A percentile compares a stretch with the other conserved stretches of the same genome.
These are phyloP conservation scores for Marisa cornuarietis DNA, from an alignment of 1,140 invertebrate species.

Conservation along the genomic window DNA sequence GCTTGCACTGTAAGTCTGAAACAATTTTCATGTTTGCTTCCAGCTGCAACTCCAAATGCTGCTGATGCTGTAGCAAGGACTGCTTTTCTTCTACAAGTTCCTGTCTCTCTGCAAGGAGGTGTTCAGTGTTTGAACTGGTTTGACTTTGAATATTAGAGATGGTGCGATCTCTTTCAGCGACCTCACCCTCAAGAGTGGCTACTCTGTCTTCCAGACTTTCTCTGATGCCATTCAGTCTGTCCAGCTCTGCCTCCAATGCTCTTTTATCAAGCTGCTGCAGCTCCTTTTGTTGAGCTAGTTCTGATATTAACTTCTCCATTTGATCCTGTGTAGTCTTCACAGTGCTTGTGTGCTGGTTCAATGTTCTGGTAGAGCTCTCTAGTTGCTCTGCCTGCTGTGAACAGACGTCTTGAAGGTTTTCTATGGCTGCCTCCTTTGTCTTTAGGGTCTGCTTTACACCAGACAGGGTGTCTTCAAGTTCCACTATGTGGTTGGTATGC, in stretches of 20 bases:
- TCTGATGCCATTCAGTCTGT: background rate
- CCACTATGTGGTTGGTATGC: conserved; percentile 16
- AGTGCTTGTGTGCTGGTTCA: conserved; percentile 23
- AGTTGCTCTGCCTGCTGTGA: conserved; percentile 31
- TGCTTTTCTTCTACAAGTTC: background rate
- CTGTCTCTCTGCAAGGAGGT: background rate
- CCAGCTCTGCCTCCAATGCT: background rate
- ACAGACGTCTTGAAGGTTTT: conserved; percentile 26
- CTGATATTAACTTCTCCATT: conserved; percentile 13
- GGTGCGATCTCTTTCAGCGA: too few relatives aligned
- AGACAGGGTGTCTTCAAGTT: background rate
- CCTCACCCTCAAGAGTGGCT: background rate
- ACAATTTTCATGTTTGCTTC: background rate
- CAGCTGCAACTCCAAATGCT: background rate
- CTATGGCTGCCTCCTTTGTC: background rate
- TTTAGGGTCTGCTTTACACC: background rate
- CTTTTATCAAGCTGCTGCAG: background rate
- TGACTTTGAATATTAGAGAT: too few relatives aligned
- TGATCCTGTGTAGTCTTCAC: conserved; percentile 14
- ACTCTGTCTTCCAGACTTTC: conserved; percentile 2
- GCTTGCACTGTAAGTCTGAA: conserved; percentile 12
- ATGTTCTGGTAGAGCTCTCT: conserved; percentile 24
- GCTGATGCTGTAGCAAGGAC: background rate
- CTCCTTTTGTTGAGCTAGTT: background rate
- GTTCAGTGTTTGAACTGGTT: background rate